Conservation (phyloP, 2,113 vertebrate genomes). For the Eubucco bourcierii region DNA sequence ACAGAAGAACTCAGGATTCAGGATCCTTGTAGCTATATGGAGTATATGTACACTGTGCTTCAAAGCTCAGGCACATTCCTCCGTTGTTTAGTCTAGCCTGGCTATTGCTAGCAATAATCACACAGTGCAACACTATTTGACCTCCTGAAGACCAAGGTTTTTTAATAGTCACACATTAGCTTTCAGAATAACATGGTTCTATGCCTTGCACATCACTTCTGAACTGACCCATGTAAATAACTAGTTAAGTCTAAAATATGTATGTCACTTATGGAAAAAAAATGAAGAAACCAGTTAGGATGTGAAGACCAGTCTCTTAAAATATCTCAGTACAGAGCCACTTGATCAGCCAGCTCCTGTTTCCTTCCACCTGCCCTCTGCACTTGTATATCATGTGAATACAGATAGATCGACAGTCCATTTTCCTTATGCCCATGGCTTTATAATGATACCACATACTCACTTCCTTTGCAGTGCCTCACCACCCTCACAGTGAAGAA, state of each 20-base stretch:
- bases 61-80: background rate
- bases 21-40: background rate
- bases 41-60: background rate
- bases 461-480: fast-evolving
- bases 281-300: background rate
- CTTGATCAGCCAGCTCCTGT: background rate
- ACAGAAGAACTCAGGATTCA: background rate
- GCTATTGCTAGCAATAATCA: background rate
- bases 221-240: background rate
- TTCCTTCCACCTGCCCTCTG: background rate
- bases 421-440: background rate
- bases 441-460: background rate
- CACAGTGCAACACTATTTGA: background rate
- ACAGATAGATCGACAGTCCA: background rate
- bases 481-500: no score
- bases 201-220: background rate
- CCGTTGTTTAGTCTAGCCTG: background rate
- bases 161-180: background rate
- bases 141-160: background rate
- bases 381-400: background rate
- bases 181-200: background rate
- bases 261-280: background rate
- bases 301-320: background rate
- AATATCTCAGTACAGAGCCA: background rate
- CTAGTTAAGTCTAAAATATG: background rate